Conservation (phyloP, 2,797 vertebrate genomes). For the Pangasius krempfi region DNA sequence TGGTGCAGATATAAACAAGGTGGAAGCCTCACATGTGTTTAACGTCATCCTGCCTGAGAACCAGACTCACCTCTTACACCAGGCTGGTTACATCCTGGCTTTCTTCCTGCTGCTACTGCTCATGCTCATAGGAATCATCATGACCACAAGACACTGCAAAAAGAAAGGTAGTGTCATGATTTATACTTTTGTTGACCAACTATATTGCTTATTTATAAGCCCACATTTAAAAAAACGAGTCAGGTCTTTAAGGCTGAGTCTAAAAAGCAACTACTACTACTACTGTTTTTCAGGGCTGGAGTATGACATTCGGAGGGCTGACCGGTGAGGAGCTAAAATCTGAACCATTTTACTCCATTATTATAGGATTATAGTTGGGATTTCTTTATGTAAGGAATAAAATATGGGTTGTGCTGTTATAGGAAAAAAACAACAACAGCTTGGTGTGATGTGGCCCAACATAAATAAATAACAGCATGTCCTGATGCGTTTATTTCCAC, state of each 20-base stretch:
- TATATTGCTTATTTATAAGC: background rate
- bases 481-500: background rate
- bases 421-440: background rate
- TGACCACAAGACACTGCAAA: slow-evolving; percentile 80
- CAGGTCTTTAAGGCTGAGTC: background rate
- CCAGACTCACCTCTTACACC: slow-evolving; percentile 85
- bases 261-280: slow-evolving; percentile 8
- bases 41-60: slow-evolving; percentile 91
- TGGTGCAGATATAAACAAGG: slow-evolving; percentile 75
- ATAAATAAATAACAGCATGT: background rate
- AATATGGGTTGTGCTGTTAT: background rate
- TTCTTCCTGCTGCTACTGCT: slow-evolving; percentile 85
- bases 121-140: slow-evolving; percentile 77
- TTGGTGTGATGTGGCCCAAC: background rate
- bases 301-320: slow-evolving; percentile 73
- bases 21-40: slow-evolving; percentile 80
- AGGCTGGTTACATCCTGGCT: slow-evolving; percentile 90
- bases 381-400: background rate
- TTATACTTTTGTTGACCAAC: background rate
- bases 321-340: slow-evolving; percentile 75
- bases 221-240: background rate
- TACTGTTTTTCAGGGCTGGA: slow-evolving; percentile 74
- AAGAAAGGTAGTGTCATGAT: slow-evolving; percentile 78
- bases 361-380: background rate
- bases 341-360: background rate